Evolutionary conservation across 1,140 invertebrate genomes (phyloP), one percentile per base, ranked within the genome.

Genomic region (Liolophura sinensis): DNA sequence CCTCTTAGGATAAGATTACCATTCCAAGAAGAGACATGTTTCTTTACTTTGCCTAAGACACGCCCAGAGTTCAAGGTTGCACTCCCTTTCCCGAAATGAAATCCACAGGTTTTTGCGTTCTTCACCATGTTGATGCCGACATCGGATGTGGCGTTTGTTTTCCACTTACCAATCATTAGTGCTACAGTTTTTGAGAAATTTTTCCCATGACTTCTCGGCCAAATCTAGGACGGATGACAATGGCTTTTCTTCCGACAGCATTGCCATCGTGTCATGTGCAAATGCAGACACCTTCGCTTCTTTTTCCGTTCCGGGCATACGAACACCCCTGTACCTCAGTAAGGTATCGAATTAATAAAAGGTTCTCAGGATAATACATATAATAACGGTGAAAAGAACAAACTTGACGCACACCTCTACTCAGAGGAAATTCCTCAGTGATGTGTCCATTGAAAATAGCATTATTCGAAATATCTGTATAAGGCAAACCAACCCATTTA

Each of bases 361-460:
- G 73, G 71, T 27, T 85, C 78, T 0, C 85, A 64, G 0, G 74
- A 75, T 0, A 86, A 55, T 60, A 83, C 82, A 67, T 85, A 86
- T 0, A 82, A 62, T 0, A 82, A n/a, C n/a, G n/a, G n/a, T n/a
- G n/a, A n/a, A 60, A 0, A 74, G 75, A 62, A 62, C 77, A 80
- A 12, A 83, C 80, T 64, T 85, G 82, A 7, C 67, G 65, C 0
- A 85, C 78, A 18, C n/a, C n/a, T n/a, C n/a, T n/a, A n/a, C 20
- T n/a, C 15, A 82, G 67, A 3, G 40, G 25, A 31, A 82, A 74
- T 0, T 56, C 63, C 0, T 72, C 64, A 0, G 79, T 25, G 48
- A 52, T 15, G 18, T 62, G 50, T 24, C 47, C 24, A 27, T 62
- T 62, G 27, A 52, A 9, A n/a, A 52, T 62, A 62, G 51, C 40